Base-by-base conservation (phyloP, 2,888 invertebrate genomes). In the Clivina fossor region DNA sequence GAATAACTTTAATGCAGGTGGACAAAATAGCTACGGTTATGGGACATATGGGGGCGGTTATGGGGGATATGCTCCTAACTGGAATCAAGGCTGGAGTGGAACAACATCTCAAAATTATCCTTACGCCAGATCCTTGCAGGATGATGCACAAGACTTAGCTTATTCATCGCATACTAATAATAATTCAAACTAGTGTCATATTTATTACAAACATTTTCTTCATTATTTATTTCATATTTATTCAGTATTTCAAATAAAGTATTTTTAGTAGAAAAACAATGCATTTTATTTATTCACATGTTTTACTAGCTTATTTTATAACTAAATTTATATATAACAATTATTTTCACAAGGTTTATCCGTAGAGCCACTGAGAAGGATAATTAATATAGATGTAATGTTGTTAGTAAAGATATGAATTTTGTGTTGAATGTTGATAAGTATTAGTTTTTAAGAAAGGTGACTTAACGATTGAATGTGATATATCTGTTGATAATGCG, bases 141-240 rank as follows among this genome's bases (percentile, higher is more conserved):
- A 61, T 71, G 76, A 63, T 26, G 82, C 84, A 4, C 88, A 88
- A 60, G 79, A 85, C 57, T 67, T 89, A 66, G 89, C 88, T 2
- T 90, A 88, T 69, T 80, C 83, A 54, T 81, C 81, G 2, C 88
- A 89, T 63, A 60, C 47, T 13, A 46, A 43, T 28, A 11, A 44
- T 13, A 30, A 60, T 59, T n/a, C 54, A 58, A 59, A 53, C 22
- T 7, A 35, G n/a, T 18, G 22, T n/a, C n/a, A n/a, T n/a, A n/a
- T n/a, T 5, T 76, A 76, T 76, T 76, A 69, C 69, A 62, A n/a
- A n/a, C 16, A 22, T 28, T 46, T 40, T 40, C 24, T 54, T 57
- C 57, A 56, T 57, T 57, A 53, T 38, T 56, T 46, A 50, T 57
- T 58, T 57, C 60, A 59, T 62, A 56, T 53, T 46, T 28, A 49